Evolutionary conservation across 2,888 invertebrate species (phyloP), one percentile per base, ranked within the genome.

Genomic region (Drosophila macrospina): DNA sequence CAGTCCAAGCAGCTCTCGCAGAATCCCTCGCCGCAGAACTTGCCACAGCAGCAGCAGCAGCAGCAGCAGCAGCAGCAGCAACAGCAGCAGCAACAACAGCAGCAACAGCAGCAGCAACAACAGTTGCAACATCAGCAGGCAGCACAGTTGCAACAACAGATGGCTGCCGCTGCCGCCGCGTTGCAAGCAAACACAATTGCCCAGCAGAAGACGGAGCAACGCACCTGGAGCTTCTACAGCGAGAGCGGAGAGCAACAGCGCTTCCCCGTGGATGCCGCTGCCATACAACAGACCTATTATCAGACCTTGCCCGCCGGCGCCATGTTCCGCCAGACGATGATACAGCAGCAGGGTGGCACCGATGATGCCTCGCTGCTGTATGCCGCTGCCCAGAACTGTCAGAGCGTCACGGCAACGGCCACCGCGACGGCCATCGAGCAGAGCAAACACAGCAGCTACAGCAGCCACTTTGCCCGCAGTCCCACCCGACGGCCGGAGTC

Each of bases 401-500:
- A 92, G 59, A 91, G 90, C 16, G 86, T 92, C 7, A 80, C 81
- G 7, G 60, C 78, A 1, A 69, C 78, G 4, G 78, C 80, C 10
- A 75, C 72, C 1, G 77, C 78, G 1, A 74, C 78, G 2, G 88
- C 90, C 48, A 84, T 90, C 47, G 90, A 90, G 64, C 89, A 89
- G 48, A 85, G 85, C 80, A 90, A 90, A 72, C 85, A 88, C 78
- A 82, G 80, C 68, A 91, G 90, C 71, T 82, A 82, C 20, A 90
- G 91, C 71, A 90, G 92, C 36, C 92, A 93, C 50, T 93, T 92
- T 68, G 93, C 91, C 0, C 80, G 92, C 51, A 92, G 92, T 67
- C 92, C 92, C 16, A 92, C 92, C 1, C 73, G 92, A 16, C 92
- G 95, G 16, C 95, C 95, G 0, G 95, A 95, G 90, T 95, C 95